Evolutionary conservation across 2,888 invertebrate genomes (phyloP).

Genomic region (Cantharis nigra): DNA sequence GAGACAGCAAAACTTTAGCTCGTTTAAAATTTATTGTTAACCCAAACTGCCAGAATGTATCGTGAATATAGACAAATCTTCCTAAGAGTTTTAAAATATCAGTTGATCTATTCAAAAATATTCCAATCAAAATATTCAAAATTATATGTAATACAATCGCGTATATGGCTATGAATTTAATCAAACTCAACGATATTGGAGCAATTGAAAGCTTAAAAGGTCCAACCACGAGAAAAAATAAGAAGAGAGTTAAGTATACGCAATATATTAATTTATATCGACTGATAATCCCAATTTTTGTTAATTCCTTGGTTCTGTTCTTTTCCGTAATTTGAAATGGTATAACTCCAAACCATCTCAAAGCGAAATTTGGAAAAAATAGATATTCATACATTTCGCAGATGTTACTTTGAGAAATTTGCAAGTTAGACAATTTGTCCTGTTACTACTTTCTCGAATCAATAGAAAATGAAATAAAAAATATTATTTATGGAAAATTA

Average conservation of each 20-base stretch:
- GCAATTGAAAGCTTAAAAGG: rapidly evolving
- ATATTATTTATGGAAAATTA: no score
- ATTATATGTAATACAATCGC: not conserved
- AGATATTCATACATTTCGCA: not conserved
- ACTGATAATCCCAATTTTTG: not conserved
- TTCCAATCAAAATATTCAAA: not conserved
- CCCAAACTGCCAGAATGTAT: not conserved
- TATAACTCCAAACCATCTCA: not conserved
- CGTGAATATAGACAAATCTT: not conserved
- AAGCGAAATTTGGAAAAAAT: not conserved
- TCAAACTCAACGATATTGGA: not conserved
- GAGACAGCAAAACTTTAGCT: not conserved
- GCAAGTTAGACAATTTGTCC: not conserved
- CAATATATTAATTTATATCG: not conserved
- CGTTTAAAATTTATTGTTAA: not conserved
- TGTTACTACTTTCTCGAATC: not conserved
- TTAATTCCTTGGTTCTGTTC: not conserved
- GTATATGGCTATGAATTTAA: not conserved
- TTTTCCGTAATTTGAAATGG: not conserved
- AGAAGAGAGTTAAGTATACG: not conserved
- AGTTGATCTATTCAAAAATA: not conserved
- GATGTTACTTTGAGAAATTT: not conserved
- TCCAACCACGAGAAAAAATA: not conserved
- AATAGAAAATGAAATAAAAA: no score
- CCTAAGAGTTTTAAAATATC: not conserved